Percentiles rank a stretch among this genome's conserved stretches.
These are phyloP conservation scores for Oreocharis arfaki DNA, from an alignment of 2,113 vertebrate species.

Conservation along the genomic window DNA sequence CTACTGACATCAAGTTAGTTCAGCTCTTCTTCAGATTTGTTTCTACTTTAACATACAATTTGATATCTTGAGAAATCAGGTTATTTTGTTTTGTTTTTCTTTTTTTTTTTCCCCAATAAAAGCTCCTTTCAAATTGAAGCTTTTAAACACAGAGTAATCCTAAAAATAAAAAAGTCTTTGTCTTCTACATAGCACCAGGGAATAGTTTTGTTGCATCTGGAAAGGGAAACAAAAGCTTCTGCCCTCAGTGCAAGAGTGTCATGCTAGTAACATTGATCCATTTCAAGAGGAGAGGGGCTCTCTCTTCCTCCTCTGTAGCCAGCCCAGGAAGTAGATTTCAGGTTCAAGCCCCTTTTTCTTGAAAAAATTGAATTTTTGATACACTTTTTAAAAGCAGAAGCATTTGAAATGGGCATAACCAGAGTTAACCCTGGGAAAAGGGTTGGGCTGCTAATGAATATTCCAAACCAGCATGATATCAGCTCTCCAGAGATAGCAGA, in stretches of 20 bases:
- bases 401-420: not conserved
- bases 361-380: not conserved
- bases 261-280: not conserved
- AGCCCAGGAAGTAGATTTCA: not conserved
- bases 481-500: constrained; percentile 14
- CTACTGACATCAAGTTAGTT: not conserved
- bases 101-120: no score
- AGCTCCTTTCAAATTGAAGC: not conserved
- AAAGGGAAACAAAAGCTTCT: not conserved
- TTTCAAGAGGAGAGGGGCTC: not conserved
- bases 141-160: not conserved
- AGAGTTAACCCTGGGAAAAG: not conserved
- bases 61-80: not conserved
- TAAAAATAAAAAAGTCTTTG: not conserved
- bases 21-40: not conserved
- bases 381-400: not conserved
- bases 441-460: not conserved
- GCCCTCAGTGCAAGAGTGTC: not conserved
- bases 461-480: constrained; percentile 7
- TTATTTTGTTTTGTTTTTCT: not conserved
- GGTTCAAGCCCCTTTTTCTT: not conserved
- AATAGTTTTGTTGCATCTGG: not conserved
- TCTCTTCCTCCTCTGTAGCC: not conserved
- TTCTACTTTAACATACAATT: not conserved
- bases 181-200: not conserved